Conservation (phyloP, 2,888 invertebrate species). For the Drosophila hamatofila region DNA sequence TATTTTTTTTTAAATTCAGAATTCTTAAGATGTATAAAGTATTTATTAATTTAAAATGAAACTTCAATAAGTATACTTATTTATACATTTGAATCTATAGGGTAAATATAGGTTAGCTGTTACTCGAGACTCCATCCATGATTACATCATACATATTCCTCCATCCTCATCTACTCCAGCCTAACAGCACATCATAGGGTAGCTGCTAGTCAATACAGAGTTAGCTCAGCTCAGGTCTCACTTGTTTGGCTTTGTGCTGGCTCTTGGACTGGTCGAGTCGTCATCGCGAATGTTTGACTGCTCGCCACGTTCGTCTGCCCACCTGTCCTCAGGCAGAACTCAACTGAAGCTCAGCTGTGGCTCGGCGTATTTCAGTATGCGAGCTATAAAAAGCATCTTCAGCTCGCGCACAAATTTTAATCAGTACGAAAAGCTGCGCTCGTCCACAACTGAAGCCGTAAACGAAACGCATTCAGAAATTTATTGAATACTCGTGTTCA, state of each 20-base stretch:
- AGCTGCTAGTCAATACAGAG: background rate
- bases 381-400: slow-evolving; percentile 84
- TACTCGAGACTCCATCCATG: background rate
- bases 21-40: no score
- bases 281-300: slow-evolving; percentile 35
- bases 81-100: no score
- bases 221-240: background rate
- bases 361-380: slow-evolving; percentile 2
- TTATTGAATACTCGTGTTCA: slow-evolving; percentile 8
- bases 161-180: background rate
- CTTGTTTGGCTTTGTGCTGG: slow-evolving; percentile 17
- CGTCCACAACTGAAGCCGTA: slow-evolving; percentile 61
- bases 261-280: slow-evolving; percentile 41
- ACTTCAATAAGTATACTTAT: no score
- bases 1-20: no score
- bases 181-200: slow-evolving; percentile 17
- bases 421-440: slow-evolving; percentile 81
- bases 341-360: slow-evolving; percentile 44
- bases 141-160: no score
- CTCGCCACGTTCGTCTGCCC: slow-evolving; percentile 21
- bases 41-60: no score
- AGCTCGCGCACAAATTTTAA: slow-evolving; percentile 82
- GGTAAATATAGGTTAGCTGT: background rate
- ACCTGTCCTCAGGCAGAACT: slow-evolving; percentile 51
- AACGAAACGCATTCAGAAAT: slow-evolving; percentile 11